A percentile compares a stretch with the other conserved stretches of the same genome.
Conservation (phyloP, 2,797 vertebrate genomes). For the Pipistrellus pipistrellus region DNA sequence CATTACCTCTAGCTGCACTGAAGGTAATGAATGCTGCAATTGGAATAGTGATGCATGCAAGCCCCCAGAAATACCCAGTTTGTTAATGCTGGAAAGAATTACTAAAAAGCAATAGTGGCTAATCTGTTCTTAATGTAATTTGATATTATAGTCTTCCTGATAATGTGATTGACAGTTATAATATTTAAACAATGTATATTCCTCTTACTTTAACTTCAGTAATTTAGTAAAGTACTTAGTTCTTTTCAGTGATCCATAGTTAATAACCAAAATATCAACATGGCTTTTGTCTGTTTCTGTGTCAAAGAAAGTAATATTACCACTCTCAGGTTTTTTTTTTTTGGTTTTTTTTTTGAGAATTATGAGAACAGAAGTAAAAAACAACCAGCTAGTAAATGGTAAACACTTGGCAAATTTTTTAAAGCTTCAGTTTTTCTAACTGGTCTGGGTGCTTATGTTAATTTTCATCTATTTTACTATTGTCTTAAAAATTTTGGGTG, state of each 20-base stretch:
- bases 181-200: slow-evolving; percentile 34
- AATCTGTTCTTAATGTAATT: slow-evolving; percentile 20
- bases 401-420: slow-evolving; percentile 23
- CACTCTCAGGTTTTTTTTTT: background rate
- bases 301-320: slow-evolving; percentile 38
- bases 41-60: slow-evolving; percentile 53
- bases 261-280: slow-evolving; percentile 50
- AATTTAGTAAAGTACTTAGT: slow-evolving; percentile 37
- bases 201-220: slow-evolving; percentile 29
- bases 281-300: slow-evolving; percentile 35
- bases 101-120: slow-evolving; percentile 6
- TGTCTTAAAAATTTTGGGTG: background rate
- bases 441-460: background rate
- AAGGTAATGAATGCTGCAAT: slow-evolving; percentile 57
- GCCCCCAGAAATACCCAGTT: slow-evolving; percentile 51
- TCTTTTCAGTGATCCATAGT: slow-evolving; percentile 1
- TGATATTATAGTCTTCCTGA: slow-evolving; percentile 3
- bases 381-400: slow-evolving; percentile 1
- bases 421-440: background rate
- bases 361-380: slow-evolving; percentile 50
- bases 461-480: slow-evolving; percentile 19
- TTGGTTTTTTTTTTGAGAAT: background rate
- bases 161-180: slow-evolving; percentile 54
- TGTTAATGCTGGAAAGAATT: slow-evolving; percentile 25
- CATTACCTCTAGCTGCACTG: slow-evolving; percentile 82